Base-by-base conservation (phyloP, 2,113 vertebrate species). In the Anguilla rostrata region DNA sequence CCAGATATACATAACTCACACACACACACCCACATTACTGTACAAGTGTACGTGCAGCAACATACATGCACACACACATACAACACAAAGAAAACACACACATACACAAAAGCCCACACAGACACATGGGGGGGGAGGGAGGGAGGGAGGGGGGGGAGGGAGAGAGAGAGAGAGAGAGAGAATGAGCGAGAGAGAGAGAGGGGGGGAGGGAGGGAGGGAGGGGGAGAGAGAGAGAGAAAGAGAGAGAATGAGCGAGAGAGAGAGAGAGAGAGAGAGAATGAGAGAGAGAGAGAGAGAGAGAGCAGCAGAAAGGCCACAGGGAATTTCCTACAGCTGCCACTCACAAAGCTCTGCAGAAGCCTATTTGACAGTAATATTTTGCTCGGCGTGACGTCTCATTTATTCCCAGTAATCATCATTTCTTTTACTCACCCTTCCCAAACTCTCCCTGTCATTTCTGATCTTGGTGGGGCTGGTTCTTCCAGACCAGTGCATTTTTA, bases 331-430 rank as follows among this genome's bases (percentile, higher is more conserved):
- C 94, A 94, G 94, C 94, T 97, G 96, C 95, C 96, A 96, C 93
- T 96, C 95, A 96, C 29, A 94, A 88, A 75, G 85, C 92, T 83
- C 91, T 89, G 88, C 90, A 80, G 93, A 96, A 94, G 93, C 96
- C 95, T 92, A 94, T 97, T 95, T 96, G 95, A 96, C 96, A 96
- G 97, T 96, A 96, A 95, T 96, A 96, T 97, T 97, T 97, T 97
- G 94, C 96, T 96, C 95, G 94, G 95, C 94, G 91, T 96, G 96
- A 97, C 95, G 96, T 96, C 95, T 97, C 91, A 95, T 96, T 97
- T 97, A 96, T 96, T 95, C 95, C 95, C 91, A 93, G 96, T 95
- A 97, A 97, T 97, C 96, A 95, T 97, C 94, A 95, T 97, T 98
- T 96, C 95, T 82, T 97, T 97, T 97, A 97, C 96, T 97, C 96